These are phyloP conservation scores for Drosophila falleni DNA, from an alignment of 2,888 invertebrate genomes.

Conservation along the genomic window DNA sequence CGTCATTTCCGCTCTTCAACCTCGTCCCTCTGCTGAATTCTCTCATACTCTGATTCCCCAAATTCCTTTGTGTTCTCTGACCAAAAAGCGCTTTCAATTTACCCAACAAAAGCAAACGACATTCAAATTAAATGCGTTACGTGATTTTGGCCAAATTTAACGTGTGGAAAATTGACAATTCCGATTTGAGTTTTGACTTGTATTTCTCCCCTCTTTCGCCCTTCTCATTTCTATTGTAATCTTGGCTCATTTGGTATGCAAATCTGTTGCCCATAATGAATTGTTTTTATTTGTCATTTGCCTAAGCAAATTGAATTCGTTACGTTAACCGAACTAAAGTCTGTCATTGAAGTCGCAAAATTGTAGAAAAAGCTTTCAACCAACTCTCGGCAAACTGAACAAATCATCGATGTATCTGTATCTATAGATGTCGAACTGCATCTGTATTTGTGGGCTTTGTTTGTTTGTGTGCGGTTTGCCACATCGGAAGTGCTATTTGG, in stretches of 20 bases:
- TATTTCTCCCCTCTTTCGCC: not conserved
- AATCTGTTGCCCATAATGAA: slow-evolving; percentile 51
- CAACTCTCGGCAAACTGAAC: not conserved
- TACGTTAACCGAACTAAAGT: slow-evolving; percentile 8
- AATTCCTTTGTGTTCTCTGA: slow-evolving; percentile 10
- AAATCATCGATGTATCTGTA: not conserved
- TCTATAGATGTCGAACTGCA: not conserved
- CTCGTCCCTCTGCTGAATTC: not conserved
- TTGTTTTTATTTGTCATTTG: slow-evolving; percentile 49
- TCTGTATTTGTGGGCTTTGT: slow-evolving; percentile 6
- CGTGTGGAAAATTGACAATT: slow-evolving; percentile 74
- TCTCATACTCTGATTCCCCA: not conserved
- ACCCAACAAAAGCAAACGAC: slow-evolving; percentile 21
- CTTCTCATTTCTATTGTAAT: not conserved
- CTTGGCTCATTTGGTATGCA: slow-evolving; percentile 47
- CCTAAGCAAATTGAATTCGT: slow-evolving; percentile 32
- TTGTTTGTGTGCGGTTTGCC: slow-evolving; percentile 42
- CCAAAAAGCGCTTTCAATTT: slow-evolving; percentile 29
- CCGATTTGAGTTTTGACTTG: slow-evolving; percentile 47
- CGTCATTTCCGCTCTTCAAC: slow-evolving; percentile 64
- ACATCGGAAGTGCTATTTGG: slow-evolving; percentile 45
- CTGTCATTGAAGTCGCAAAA: not conserved
- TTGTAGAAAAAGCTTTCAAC: not conserved
- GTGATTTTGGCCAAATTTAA: slow-evolving; percentile 58
- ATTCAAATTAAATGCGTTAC: slow-evolving; percentile 61